These are phyloP conservation scores for Drosophila fulvimacula DNA, from an alignment of 2,888 invertebrate species.

Conservation along the genomic window DNA sequence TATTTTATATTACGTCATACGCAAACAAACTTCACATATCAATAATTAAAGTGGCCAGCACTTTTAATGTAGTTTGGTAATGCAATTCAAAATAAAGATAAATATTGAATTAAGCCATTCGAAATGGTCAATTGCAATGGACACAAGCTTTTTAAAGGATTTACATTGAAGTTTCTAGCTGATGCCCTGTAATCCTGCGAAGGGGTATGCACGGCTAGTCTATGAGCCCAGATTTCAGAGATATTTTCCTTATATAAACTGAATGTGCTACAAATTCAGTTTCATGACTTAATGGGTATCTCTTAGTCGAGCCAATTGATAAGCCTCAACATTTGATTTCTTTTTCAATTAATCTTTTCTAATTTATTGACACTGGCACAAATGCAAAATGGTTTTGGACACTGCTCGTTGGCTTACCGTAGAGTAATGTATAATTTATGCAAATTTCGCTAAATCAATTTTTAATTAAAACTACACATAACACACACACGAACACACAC, in stretches of 20 bases:
- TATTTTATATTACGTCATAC: slow-evolving; percentile 18
- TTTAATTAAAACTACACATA: slow-evolving; percentile 71
- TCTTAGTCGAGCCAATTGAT: not conserved
- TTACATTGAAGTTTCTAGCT: slow-evolving; percentile 18
- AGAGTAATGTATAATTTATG: slow-evolving; percentile 75
- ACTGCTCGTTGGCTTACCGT: slow-evolving; percentile 60
- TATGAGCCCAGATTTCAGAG: too few species aligned
- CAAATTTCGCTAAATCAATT: slow-evolving; percentile 76
- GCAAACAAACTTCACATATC: slow-evolving; percentile 22
- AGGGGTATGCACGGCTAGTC: too few species aligned
- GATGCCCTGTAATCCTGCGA: slow-evolving; percentile 7
- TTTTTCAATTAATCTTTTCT: slow-evolving; percentile 74
- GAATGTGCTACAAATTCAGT: too few species aligned
- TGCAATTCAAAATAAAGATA: slow-evolving; percentile 51
- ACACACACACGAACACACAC: slow-evolving; percentile 11
- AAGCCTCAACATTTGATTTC: slow-evolving; percentile 27
- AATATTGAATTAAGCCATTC: slow-evolving; percentile 60
- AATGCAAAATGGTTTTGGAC: slow-evolving; percentile 42
- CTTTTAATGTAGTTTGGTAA: slow-evolving; percentile 49
- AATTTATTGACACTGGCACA: slow-evolving; percentile 70
- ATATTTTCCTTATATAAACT: too few species aligned
- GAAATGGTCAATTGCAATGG: slow-evolving; percentile 28
- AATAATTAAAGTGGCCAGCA: slow-evolving; percentile 23
- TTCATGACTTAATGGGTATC: slow-evolving; percentile 8
- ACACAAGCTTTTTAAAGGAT: slow-evolving; percentile 21